phyloP scores from a whole-genome alignment of 2,888 invertebrate species.

The Coelinius sp. region DNA sequence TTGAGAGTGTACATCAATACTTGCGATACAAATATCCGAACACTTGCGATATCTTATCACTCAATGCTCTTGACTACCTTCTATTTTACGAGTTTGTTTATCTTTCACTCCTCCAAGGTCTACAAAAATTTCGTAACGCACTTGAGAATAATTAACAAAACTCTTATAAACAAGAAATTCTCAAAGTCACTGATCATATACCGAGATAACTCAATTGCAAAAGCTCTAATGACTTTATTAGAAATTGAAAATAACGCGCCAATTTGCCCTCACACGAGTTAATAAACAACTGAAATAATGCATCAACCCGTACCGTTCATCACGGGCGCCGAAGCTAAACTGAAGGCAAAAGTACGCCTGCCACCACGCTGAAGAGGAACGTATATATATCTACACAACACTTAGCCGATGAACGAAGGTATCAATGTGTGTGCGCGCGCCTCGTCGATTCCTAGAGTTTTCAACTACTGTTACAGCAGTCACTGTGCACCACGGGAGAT shows the following conservation, averaged over 20 bases:
- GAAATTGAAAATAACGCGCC: not conserved
- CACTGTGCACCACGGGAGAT: slow-evolving; percentile 9
- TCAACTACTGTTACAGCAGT: slow-evolving; percentile 21
- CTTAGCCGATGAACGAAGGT: slow-evolving; percentile 7
- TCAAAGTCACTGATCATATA: not conserved
- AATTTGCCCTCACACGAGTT: not conserved
- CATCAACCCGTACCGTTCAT: slow-evolving; percentile 27
- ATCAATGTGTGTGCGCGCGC: not conserved
- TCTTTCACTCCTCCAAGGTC: not conserved
- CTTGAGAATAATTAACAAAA: not conserved
- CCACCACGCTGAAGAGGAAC: slow-evolving; percentile 26
- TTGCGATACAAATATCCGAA: not conserved
- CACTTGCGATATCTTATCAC: slow-evolving; percentile 1
- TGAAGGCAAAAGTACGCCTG: slow-evolving; percentile 39
- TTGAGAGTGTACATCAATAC: not conserved
- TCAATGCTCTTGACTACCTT: not conserved
- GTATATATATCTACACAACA: slow-evolving; percentile 24
- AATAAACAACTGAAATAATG: not conserved
- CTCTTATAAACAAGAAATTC: not conserved
- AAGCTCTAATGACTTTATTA: not conserved
- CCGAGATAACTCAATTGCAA: not conserved
- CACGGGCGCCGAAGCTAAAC: slow-evolving; percentile 46
- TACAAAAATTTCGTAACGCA: not conserved
- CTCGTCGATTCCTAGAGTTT: slow-evolving; percentile 22
- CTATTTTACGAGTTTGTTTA: not conserved